These are phyloP conservation scores for Idaea biselata DNA, from an alignment of 2,888 invertebrate genomes.

Conservation along the genomic window DNA sequence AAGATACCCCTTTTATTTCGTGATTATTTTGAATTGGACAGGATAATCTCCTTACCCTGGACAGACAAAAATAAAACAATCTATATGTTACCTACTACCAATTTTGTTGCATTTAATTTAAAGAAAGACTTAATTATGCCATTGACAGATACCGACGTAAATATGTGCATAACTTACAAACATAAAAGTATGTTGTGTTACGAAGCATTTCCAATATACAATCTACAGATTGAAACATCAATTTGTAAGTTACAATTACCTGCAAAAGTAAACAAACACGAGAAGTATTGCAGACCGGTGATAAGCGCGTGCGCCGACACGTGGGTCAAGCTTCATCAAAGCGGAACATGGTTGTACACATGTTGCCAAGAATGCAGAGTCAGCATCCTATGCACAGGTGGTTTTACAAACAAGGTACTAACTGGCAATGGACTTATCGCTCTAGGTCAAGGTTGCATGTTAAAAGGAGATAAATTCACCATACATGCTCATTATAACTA, in stretches of 20 bases:
- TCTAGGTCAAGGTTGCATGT: slow-evolving; percentile 2
- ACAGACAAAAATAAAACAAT: background rate
- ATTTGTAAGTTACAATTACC: background rate
- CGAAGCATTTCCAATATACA: background rate
- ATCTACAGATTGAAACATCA: background rate
- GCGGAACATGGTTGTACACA: background rate
- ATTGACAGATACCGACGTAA: background rate
- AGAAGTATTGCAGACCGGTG: background rate
- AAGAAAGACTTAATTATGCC: background rate
- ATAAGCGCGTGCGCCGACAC: background rate
- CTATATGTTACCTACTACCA: background rate
- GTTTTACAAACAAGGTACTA: background rate
- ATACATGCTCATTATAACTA: background rate
- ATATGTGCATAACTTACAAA: background rate
- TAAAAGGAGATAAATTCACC: background rate
- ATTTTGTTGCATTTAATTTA: background rate
- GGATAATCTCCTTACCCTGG: background rate
- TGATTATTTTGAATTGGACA: background rate
- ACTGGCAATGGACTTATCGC: background rate
- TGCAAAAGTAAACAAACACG: no score
- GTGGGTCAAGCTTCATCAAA: background rate
- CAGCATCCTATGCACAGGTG: background rate
- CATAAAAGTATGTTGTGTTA: background rate
- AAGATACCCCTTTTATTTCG: background rate
- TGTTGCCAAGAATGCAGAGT: slow-evolving; percentile 2